Evolutionary conservation across 2,113 vertebrate genomes (phyloP), one percentile per base, ranked within the genome.

Genomic region (Arvicanthis niloticus): DNA sequence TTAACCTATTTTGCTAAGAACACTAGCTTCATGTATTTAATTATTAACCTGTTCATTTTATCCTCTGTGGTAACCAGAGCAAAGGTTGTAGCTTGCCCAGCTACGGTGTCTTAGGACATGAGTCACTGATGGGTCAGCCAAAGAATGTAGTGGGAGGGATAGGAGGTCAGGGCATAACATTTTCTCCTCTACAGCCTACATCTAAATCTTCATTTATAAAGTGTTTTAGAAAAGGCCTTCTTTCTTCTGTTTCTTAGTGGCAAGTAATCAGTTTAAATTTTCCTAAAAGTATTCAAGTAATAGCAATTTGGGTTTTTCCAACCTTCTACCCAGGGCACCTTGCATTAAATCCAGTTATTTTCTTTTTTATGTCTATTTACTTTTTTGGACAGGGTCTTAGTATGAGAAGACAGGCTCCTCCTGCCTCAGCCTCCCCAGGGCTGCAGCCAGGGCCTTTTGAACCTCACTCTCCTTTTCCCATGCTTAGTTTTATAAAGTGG

Each of bases 21-120:
- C 11, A 73, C 73, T 91, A 51, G 65, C 93, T 88, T 7, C 56
- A 90, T 62, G 37, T 87, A 88, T 91, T 97, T 95, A 98, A 97
- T 97, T 94, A 96, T 97, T 98, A 97, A 97, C 93, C 56, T 89
- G 31, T 72, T 53, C 53, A 60, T 40, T 92, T 92, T 73, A 75
- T 26, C 68, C 60, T 75, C 37, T 24, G 0, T 96, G 80, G 34
- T 89, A 92, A 65, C 21, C 7, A 94, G 80, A 94, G 81, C 77
- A 96, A 95, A 97, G 86, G 70, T 96, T 91, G 84, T 75, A 94
- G 62, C 62, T 87, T 89, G 45, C 37, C 42, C 82, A 77, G 5
- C 29, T 70, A 1, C 0, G 24, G 85, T 51, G 78, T 87, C 91
- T 45, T 92, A 93, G 92, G 89, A 94, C 91, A 78, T 62, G 91